These are phyloP conservation scores for Corynorhinus townsendii DNA, from an alignment of 2,113 vertebrate genomes.

Conservation along the genomic window DNA sequence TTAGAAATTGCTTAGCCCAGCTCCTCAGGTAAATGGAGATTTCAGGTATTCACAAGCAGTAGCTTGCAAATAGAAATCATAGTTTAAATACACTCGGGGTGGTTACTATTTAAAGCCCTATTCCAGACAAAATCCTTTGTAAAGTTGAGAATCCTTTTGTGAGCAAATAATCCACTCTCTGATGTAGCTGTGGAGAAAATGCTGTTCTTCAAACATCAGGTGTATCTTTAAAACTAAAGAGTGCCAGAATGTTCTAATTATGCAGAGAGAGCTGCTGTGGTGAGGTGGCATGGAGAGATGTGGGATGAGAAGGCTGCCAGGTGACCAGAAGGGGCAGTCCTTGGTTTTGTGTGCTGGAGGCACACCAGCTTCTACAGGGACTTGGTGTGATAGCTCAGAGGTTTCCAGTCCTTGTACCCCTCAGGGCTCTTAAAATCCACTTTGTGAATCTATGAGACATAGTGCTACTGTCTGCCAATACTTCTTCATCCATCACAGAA, in stretches of 20 bases:
- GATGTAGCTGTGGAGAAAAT: conserved; percentile 1
- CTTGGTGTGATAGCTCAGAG: not conserved
- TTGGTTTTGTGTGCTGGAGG: not conserved
- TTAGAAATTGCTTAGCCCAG: not conserved
- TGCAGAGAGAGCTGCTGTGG: not conserved
- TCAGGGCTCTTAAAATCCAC: not conserved
- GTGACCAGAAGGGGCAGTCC: not conserved
- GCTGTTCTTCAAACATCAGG: not conserved
- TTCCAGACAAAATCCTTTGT: conserved; percentile 49
- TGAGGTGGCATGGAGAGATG: not conserved
- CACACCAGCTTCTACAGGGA: not conserved
- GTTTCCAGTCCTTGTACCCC: not conserved
- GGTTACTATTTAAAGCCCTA: conserved; percentile 37
- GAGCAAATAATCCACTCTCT: conserved; percentile 49
- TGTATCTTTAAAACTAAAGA: conserved; percentile 5
- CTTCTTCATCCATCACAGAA: not conserved
- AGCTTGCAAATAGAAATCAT: conserved; percentile 29
- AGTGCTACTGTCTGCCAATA: too few species aligned
- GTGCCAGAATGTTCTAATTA: not conserved
- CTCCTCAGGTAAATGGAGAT: not conserved
- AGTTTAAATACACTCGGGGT: not conserved
- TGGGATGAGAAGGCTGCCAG: not conserved
- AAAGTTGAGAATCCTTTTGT: conserved; percentile 45
- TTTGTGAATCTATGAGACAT: not conserved
- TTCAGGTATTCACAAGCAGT: conserved; percentile 5